Evolutionary conservation across 2,888 invertebrate species (phyloP), one percentile per base, ranked within the genome.

Genomic region (Herminia tarsipennalis): DNA sequence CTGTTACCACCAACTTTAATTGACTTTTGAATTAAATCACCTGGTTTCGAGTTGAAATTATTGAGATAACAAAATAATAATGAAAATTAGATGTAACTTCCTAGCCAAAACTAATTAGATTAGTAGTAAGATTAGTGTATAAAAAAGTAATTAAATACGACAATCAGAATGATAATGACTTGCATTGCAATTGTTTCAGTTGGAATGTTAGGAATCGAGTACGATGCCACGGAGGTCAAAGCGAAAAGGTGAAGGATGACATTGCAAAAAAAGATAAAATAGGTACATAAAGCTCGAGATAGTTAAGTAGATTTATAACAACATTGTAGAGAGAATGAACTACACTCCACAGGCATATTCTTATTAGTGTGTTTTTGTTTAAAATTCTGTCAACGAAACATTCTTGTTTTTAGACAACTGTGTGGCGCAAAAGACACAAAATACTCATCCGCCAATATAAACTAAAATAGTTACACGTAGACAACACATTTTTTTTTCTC

Each of bases 11-110:
- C n/a, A 51, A 68, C 46, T 49, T 65, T 40, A 67, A 61, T 65
- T 65, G 62, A 53, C 58, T 68, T 65, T 61, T 36, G 36, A 60
- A 50, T 35, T 38, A 45, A 57, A 57, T 55, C 55, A 65, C 45
- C 37, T 48, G 35, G 25, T 33, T 39, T 50, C 21, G 25, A 49
- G 33, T 44, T 32, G 24, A 30, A 51, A 48, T 52, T 9, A n/a
- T 33, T 32, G n/a, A 30, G 44, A 36, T 51, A 38, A 36, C 9
- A 49, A 52, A 52, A 46, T 28, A 30, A 42, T 42, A 46, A 13
- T 27, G 16, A 3, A 41, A 44, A 37, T 42, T 24, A 10, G 20
- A 30, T 22, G 28, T 12, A n/a, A 16, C 13, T 24, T 14, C 2
- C 13, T 20, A n/a, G 20, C 9, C 4, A 18, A n/a, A 13, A 3